Conservation (phyloP, 2,113 vertebrate genomes). For the Erinaceus europaeus region DNA sequence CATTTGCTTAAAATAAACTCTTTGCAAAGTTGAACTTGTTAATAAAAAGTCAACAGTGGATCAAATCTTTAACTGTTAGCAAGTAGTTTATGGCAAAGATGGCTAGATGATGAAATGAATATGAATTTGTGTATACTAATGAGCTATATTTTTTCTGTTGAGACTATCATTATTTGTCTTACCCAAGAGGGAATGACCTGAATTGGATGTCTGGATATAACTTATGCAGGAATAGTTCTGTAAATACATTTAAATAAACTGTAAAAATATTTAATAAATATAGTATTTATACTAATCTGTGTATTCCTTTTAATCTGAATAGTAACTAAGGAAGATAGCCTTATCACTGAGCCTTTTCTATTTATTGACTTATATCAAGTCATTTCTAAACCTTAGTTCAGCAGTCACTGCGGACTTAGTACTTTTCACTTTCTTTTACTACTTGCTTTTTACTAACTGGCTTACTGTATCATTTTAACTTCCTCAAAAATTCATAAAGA, state of each 20-base stretch:
- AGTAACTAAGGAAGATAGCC: not conserved
- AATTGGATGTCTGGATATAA: constrained; percentile 87
- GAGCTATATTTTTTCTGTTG: constrained; percentile 79
- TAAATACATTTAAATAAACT: constrained; percentile 91
- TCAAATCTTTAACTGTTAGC: constrained; percentile 61
- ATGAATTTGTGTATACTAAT: constrained; percentile 77
- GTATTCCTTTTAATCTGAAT: constrained; percentile 39
- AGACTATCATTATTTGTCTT: constrained; percentile 85
- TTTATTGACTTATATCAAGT: not conserved
- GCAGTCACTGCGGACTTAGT: not conserved
- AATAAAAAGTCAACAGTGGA: constrained; percentile 21
- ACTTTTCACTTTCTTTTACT: not conserved
- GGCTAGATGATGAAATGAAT: constrained; percentile 66
- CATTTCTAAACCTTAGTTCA: not conserved
- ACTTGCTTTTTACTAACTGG: not conserved
- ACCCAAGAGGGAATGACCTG: constrained; percentile 82
- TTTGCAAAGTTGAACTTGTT: constrained; percentile 52
- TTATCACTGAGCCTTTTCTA: not conserved
- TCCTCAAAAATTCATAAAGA: constrained; percentile 5
- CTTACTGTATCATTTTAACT: not conserved
- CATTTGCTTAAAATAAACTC: constrained; percentile 30
- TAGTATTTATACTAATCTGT: constrained; percentile 93
- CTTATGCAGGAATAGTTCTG: constrained; percentile 90
- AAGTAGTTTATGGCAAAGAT: constrained; percentile 75
- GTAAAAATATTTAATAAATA: constrained; percentile 97